Conservation (phyloP, 2,797 vertebrate genomes). For the Sylvilagus floridanus region DNA sequence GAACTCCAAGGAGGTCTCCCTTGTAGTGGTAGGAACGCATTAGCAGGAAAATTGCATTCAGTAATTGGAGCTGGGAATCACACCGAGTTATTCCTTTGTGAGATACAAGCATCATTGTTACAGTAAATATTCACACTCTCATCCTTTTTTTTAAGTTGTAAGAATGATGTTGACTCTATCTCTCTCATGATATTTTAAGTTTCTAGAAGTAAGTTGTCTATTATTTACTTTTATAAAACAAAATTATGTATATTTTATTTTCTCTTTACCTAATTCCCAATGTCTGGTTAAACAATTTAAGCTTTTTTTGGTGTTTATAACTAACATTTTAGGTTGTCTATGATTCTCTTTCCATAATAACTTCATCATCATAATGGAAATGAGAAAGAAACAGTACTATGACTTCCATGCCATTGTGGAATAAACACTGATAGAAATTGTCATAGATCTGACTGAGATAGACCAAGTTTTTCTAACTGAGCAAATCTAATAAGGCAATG, state of each 20-base stretch:
- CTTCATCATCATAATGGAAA: not conserved
- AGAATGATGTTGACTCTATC: not conserved
- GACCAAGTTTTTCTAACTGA: not conserved
- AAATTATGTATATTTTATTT: not conserved
- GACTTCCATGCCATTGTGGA: not conserved
- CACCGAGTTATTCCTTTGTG: too few relatives aligned
- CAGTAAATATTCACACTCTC: too few relatives aligned
- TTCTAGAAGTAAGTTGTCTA: not conserved
- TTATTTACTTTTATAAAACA: conserved; percentile 9
- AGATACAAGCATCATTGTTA: too few relatives aligned
- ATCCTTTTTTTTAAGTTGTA: conserved; percentile 3
- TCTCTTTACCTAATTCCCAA: not conserved
- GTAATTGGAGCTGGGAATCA: too few relatives aligned
- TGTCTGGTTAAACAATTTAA: not conserved
- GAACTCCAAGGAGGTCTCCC: too few relatives aligned
- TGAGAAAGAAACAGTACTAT: not conserved
- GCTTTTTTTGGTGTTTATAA: not conserved
- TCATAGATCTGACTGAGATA: too few relatives aligned
- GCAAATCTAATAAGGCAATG: not conserved
- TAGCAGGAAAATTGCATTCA: too few relatives aligned
- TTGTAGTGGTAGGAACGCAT: too few relatives aligned
- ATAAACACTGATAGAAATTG: not conserved
- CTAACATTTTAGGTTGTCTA: not conserved
- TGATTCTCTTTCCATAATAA: not conserved
- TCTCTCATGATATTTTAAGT: not conserved